These are phyloP conservation scores for Botrylloides violaceus DNA, from an alignment of 23 tunicate species.

Conservation along the genomic window DNA sequence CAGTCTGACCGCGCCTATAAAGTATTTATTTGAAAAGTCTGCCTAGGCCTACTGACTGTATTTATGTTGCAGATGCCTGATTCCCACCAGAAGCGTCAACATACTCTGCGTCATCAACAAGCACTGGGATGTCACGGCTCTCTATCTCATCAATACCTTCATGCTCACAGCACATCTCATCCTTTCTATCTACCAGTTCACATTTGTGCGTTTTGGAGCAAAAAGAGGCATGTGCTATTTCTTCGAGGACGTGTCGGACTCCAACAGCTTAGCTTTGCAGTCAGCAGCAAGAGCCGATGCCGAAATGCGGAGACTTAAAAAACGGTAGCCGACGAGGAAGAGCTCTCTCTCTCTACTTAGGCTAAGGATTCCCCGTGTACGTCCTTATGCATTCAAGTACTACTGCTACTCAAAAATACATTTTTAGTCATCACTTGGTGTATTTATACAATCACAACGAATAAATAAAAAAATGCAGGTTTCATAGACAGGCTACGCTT, in stretches of 20 bases:
- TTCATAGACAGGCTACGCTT: neutral
- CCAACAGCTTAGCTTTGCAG: slow-evolving; percentile 5
- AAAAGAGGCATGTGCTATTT: slow-evolving; percentile 8
- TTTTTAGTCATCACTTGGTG: slow-evolving; percentile 20
- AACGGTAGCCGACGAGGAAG: too few species aligned
- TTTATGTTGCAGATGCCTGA: slow-evolving; percentile 8
- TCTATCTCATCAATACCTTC: neutral
- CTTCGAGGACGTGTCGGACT: slow-evolving; percentile 15
- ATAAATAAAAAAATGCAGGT: slow-evolving; percentile 20
- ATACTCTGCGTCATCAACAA: neutral
- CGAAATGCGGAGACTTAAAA: too few species aligned
- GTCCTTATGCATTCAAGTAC: too few species aligned
- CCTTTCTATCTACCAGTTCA: slow-evolving; percentile 7
- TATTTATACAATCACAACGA: slow-evolving; percentile 33
- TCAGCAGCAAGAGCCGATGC: slow-evolving; percentile 6
- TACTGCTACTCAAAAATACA: too few species aligned
- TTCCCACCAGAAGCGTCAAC: neutral
- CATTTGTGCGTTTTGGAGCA: slow-evolving; percentile 8
- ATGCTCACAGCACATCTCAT: neutral
- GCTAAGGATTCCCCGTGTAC: too few species aligned
- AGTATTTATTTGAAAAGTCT: too few species aligned
- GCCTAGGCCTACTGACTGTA: too few species aligned
- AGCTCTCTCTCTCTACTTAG: too few species aligned
- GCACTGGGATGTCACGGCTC: slow-evolving; percentile 13
- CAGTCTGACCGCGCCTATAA: neutral